phyloP scores from a whole-genome alignment of 2,888 invertebrate species.

The Nipponacmea schrenckii region DNA sequence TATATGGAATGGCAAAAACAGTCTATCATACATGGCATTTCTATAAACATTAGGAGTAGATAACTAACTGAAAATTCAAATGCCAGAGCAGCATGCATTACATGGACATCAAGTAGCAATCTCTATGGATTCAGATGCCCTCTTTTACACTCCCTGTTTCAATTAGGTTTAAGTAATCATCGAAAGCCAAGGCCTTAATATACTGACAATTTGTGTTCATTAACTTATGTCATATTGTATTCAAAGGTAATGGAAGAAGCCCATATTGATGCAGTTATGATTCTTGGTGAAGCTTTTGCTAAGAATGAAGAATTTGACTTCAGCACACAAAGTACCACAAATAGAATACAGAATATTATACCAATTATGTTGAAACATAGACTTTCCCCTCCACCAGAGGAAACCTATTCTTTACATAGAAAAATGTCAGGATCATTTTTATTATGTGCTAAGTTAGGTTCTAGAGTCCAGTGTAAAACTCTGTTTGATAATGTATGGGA shows the following conservation, averaged over 20 bases:
- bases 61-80: no score
- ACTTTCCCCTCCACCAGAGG: slow-evolving; percentile 96
- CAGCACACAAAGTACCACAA: slow-evolving; percentile 83
- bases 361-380: slow-evolving; percentile 95
- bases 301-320: slow-evolving; percentile 85
- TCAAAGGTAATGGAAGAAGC: slow-evolving; percentile 88
- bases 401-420: slow-evolving; percentile 96
- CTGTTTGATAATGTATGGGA: slow-evolving; percentile 84
- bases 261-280: slow-evolving; percentile 96
- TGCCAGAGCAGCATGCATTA: no score
- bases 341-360: slow-evolving; percentile 81
- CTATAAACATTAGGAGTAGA: no score
- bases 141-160: no score
- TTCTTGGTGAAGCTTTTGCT: slow-evolving; percentile 94
- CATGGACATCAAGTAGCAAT: no score
- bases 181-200: no score
- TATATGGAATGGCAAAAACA: no score
- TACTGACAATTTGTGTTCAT: not conserved
- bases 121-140: no score
- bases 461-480: slow-evolving; percentile 83
- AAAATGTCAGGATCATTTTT: slow-evolving; percentile 96
- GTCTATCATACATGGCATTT: no score
- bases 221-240: not conserved
- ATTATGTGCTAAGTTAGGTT: slow-evolving; percentile 86
- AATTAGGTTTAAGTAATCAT: no score